Evolutionary conservation across 1,140 invertebrate genomes (phyloP).

Genomic region (Aricia agestis): DNA sequence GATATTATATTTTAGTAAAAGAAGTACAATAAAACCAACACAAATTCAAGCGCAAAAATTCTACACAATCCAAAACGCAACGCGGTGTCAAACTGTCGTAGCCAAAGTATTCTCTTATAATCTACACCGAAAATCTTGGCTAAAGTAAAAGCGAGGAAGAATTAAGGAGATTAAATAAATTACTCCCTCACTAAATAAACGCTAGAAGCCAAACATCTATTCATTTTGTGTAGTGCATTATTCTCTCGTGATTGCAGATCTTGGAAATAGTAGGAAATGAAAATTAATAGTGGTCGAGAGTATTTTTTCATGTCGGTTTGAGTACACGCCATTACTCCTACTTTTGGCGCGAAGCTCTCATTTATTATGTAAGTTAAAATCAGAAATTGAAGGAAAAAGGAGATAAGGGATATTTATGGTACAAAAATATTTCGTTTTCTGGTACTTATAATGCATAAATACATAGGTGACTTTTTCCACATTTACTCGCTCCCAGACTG

Average conservation of each 20-base stretch:
- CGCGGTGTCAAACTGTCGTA: too few relatives aligned
- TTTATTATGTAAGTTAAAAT: conserved; percentile 66
- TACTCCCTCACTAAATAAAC: background rate
- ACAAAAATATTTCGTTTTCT: background rate
- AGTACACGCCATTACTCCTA: conserved; percentile 71
- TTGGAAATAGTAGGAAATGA: conserved; percentile 66
- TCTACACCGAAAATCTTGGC: too few relatives aligned
- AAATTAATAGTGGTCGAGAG: conserved; percentile 70
- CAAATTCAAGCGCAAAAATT: too few relatives aligned
- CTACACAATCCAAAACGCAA: too few relatives aligned
- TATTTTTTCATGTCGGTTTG: conserved; percentile 74
- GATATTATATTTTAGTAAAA: too few relatives aligned
- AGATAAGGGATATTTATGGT: background rate
- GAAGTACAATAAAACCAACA: too few relatives aligned
- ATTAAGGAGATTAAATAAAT: background rate
- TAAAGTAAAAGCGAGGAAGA: background rate
- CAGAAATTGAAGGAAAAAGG: conserved; percentile 30
- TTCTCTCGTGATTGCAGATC: conserved; percentile 61
- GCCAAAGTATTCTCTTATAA: too few relatives aligned
- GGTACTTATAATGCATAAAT: background rate
- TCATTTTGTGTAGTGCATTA: conserved; percentile 25
- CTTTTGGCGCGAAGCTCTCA: conserved; percentile 65
- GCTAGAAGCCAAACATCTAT: conserved; percentile 1
- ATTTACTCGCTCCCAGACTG: too few relatives aligned
- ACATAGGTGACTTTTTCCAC: too few relatives aligned